Evolutionary conservation across 1,140 invertebrate species (phyloP).

Genomic region (Brachionus asplanchnoidis): DNA sequence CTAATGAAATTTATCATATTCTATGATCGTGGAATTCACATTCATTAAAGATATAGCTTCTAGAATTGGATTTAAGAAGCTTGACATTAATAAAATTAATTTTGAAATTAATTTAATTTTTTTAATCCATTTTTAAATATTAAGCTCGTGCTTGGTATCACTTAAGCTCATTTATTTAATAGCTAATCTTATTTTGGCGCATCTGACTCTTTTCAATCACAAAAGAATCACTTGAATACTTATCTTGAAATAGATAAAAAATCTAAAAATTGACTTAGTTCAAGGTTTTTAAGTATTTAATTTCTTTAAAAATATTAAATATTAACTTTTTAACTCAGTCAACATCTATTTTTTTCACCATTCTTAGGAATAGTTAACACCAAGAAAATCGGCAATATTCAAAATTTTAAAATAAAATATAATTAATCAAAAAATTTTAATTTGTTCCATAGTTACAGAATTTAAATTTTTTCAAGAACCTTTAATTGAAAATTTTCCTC

Average conservation of each 20-base stretch:
- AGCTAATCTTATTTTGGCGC: not conserved
- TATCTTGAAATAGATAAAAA: not conserved
- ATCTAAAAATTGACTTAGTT: not conserved
- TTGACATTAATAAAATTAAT: not conserved
- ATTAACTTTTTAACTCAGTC: no score
- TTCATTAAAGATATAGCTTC: not conserved
- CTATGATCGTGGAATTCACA: not conserved
- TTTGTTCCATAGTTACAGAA: not conserved
- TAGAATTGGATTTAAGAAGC: not conserved
- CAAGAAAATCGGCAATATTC: no score
- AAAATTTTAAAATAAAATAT: no score
- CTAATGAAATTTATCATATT: not conserved
- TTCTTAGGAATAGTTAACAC: not conserved
- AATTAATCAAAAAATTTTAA: no score
- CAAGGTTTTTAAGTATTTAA: not conserved
- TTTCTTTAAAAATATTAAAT: not conserved
- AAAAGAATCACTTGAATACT: not conserved
- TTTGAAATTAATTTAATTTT: not conserved
- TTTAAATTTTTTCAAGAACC: not conserved
- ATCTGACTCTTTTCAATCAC: not conserved
- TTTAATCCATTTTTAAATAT: not conserved
- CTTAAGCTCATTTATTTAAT: not conserved
- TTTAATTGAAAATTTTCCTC: not conserved
- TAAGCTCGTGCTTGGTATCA: not conserved
- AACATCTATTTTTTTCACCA: not conserved